Percentiles rank a stretch among this genome's conserved stretches.
These are phyloP conservation scores for Atractosteus spatula DNA, from an alignment of 2,113 vertebrate species.

Conservation along the genomic window DNA sequence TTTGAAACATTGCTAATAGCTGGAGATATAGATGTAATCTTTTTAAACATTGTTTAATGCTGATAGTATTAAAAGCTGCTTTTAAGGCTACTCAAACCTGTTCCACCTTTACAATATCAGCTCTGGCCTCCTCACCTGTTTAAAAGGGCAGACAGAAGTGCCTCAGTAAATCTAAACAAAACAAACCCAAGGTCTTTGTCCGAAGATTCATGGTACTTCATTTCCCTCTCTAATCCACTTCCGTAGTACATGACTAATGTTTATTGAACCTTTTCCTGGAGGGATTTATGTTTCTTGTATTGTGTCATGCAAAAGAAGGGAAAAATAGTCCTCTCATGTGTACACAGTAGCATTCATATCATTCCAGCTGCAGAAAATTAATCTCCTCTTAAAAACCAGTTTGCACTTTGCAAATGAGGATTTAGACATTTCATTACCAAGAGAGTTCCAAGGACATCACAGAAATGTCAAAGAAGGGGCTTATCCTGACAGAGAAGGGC, in stretches of 20 bases:
- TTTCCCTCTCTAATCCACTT: not conserved
- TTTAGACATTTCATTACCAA: constrained; percentile 16
- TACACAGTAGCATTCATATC: not conserved
- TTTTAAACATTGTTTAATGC: no score
- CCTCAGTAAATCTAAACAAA: no score
- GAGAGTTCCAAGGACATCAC: constrained; percentile 10
- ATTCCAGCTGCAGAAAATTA: constrained; percentile 13
- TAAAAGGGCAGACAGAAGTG: no score
- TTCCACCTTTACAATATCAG: no score
- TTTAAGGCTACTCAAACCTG: no score
- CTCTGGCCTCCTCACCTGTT: no score
- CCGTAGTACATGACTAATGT: not conserved
- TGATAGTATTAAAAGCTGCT: no score
- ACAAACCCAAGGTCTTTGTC: no score
- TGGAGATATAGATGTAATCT: no score
- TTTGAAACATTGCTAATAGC: no score
- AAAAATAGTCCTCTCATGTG: not conserved
- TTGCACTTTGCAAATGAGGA: constrained; percentile 13
- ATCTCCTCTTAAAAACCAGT: constrained; percentile 20
- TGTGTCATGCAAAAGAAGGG: not conserved
- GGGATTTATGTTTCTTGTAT: not conserved
- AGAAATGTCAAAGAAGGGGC: constrained; percentile 7
- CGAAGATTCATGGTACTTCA: not conserved
- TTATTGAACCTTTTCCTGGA: not conserved
- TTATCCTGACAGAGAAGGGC: constrained; percentile 27